phyloP scores from a whole-genome alignment of 2,888 invertebrate species.

The Caenorhabditis angaria region DNA sequence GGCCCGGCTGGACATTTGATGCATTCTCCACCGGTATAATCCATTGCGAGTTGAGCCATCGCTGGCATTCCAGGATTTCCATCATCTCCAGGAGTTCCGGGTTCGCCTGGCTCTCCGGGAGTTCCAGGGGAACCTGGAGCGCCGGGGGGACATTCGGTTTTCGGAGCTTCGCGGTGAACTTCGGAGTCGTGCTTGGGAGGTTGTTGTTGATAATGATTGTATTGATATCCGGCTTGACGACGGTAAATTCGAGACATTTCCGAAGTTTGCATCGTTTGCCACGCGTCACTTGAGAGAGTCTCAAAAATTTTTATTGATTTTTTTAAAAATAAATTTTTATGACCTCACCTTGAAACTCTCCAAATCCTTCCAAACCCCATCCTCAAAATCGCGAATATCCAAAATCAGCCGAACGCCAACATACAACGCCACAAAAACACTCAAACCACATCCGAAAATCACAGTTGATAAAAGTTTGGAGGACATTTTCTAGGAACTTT shows the following conservation, averaged over 20 bases:
- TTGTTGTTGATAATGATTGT: no score
- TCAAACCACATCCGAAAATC: neutral
- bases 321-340: neutral
- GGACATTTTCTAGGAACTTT: neutral
- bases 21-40: slow-evolving; percentile 24
- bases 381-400: neutral
- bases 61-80: slow-evolving; percentile 29
- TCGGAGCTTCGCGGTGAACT: neutral
- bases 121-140: neutral
- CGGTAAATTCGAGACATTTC: slow-evolving; percentile 8
- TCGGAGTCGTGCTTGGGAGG: neutral
- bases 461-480: neutral
- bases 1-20: slow-evolving; percentile 31
- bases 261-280: slow-evolving; percentile 31
- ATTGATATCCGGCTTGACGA: neutral
- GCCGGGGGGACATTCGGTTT: neutral
- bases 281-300: slow-evolving; percentile 27
- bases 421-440: neutral
- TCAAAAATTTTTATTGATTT: neutral
- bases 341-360: neutral
- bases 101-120: neutral
- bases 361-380: neutral
- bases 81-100: slow-evolving; percentile 17
- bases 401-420: neutral
- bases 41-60: slow-evolving; percentile 36